phyloP scores from a whole-genome alignment of 2,113 vertebrate species.

The Guaruba guarouba region DNA sequence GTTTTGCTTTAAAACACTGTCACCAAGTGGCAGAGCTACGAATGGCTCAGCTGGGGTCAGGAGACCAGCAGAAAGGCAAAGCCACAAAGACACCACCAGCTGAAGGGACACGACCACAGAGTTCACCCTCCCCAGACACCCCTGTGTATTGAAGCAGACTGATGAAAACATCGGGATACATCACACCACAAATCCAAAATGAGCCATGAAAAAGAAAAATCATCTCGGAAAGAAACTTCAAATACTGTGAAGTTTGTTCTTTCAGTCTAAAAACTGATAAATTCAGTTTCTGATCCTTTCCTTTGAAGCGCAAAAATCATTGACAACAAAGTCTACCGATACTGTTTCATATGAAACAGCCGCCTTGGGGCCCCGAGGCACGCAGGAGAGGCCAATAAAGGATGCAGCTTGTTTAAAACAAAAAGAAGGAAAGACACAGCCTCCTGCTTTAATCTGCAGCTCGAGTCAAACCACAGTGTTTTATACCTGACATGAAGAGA shows the following conservation, averaged over 20 bases:
- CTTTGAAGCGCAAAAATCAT: constrained; percentile 1
- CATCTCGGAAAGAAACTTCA: not conserved
- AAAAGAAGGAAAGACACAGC: not conserved
- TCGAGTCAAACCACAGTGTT: not conserved
- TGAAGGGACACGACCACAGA: not conserved
- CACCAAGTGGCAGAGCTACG: constrained; percentile 51
- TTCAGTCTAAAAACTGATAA: not conserved
- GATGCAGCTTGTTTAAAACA: not conserved
- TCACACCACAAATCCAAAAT: not conserved
- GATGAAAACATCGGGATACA: accelerated
- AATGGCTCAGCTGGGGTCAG: not conserved
- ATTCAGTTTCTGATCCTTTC: not conserved
- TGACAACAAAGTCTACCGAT: not conserved
- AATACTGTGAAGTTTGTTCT: not conserved
- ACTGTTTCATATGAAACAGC: not conserved
- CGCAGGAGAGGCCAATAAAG: not conserved
- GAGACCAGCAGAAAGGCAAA: not conserved
- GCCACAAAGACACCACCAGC: not conserved
- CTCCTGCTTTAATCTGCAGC: not conserved
- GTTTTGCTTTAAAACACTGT: constrained; percentile 57
- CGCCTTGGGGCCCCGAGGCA: not conserved
- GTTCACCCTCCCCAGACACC: not conserved
- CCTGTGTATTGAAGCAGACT: not conserved
- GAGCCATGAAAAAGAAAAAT: not conserved
- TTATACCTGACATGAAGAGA: not conserved